A percentile compares a stretch with the other conserved stretches of the same genome.
These are phyloP conservation scores for Ailuropoda melanoleuca DNA, from an alignment of 2,113 vertebrate genomes.

Conservation along the genomic window DNA sequence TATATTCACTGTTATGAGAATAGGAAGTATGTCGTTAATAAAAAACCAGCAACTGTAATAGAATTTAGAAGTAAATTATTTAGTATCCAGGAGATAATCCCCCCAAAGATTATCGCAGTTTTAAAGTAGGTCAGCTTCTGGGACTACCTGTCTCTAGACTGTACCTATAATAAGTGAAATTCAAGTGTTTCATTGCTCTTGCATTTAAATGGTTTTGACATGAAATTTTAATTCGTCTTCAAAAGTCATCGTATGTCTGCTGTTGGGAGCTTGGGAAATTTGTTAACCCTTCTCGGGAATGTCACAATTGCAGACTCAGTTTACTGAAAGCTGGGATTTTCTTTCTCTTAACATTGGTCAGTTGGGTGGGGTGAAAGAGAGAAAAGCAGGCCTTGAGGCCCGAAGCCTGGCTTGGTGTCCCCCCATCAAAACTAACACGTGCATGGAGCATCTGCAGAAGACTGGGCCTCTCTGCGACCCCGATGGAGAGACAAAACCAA, in stretches of 20 bases:
- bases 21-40: not conserved
- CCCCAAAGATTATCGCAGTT: conserved; percentile 25
- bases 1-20: conserved; percentile 24
- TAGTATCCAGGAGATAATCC: conserved; percentile 8
- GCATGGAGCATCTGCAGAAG: not conserved
- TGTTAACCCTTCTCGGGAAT: not conserved
- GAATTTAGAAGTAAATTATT: conserved; percentile 56
- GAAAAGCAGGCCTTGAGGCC: not conserved
- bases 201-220: conserved; percentile 44
- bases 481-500: not conserved
- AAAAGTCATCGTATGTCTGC: not conserved
- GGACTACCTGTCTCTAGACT: not conserved
- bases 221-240: conserved; percentile 69
- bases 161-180: conserved; percentile 6
- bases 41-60: conserved; percentile 17
- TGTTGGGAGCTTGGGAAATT: not conserved
- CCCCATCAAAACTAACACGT: no score
- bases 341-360: not conserved
- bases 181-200: not conserved
- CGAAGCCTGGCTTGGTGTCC: not conserved
- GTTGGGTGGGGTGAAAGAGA: not conserved
- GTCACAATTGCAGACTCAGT: not conserved
- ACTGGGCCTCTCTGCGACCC: not conserved
- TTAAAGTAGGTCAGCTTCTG: conserved; percentile 53
- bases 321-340: not conserved